Conservation (phyloP, 2,888 invertebrate genomes). For the Sminthurinus aureus region DNA sequence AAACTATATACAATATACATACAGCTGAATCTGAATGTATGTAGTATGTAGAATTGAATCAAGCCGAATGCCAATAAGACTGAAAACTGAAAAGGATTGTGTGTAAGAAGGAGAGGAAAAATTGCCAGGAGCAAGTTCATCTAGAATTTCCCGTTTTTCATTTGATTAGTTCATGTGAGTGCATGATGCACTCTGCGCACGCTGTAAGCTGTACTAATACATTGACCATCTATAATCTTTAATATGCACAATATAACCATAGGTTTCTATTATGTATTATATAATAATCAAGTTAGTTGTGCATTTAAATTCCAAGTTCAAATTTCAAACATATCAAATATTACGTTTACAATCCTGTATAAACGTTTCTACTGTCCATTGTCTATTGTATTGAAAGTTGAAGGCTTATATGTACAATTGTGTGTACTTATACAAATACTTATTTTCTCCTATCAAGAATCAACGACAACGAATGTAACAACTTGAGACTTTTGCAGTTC, state of each 20-base stretch:
- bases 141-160: conserved; percentile 32
- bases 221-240: background rate
- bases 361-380: background rate
- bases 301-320: background rate
- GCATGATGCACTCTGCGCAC: conserved; percentile 6
- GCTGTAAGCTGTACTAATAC: background rate
- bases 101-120: too few species aligned
- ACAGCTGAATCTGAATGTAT: background rate
- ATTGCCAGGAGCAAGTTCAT: conserved; percentile 24
- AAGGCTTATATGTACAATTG: background rate
- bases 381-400: background rate
- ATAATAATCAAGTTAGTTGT: too few species aligned
- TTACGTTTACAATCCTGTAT: background rate
- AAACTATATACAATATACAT: background rate
- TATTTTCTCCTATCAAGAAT: background rate
- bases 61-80: background rate
- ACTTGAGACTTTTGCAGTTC: background rate
- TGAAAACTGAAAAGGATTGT: background rate
- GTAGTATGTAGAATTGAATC: background rate
- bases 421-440: background rate
- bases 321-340: background rate
- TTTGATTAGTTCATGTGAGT: background rate
- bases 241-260: background rate
- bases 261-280: background rate
- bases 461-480: background rate